Evolutionary conservation across 2,113 vertebrate species (phyloP), one percentile per base, ranked within the genome.

Genomic region (Dromaius novaehollandiae): DNA sequence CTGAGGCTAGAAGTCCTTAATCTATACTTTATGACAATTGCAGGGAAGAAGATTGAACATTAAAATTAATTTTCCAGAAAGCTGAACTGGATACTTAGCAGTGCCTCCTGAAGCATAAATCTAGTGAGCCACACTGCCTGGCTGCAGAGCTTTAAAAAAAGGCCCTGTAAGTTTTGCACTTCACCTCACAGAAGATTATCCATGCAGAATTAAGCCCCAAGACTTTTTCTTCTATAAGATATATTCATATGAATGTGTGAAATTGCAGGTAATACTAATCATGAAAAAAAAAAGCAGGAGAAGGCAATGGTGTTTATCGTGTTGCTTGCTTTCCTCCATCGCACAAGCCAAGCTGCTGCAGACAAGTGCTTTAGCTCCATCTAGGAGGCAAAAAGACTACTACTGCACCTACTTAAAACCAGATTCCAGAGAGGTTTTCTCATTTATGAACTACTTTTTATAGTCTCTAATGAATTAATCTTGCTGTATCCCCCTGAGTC

Each of bases 341-440:
- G 82, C 80, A 87, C 32, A 53, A 91, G 40, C 22, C 74, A 89
- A 85, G 24, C 24, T 5, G 63, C 26, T 63, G 26, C 85, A 95
- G 81, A 82, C 78, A 96, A 96, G 97, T 89, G 71, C 91, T 93
- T 97, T 95, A 96, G 95, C 97, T 97, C 95, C 94, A 95, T 60
- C 96, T 96, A 97, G 96, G 94, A 97, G 97, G 79, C 95, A 93
- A 68, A 92, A 87, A 40, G 78, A 12, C 91, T 93, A 78, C 89
- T 95, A 74, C 94, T 80, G 13, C 92, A n/a, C 55, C 81, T 86
- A 15, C 63, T 34, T 74, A 63, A 89, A 88, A 64, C 8, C 58
- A 77, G 40, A 70, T 68, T 44, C 60, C 40, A 58, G 48, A 30
- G 34, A 28, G 26, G 9, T 42, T 95, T 91, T 74, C 63, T 85